Evolutionary conservation across 35 echinoderm and acorn worm genomes (phyloP), one percentile per base, ranked within the genome.

Genomic region (Stichopus chloronotus): DNA sequence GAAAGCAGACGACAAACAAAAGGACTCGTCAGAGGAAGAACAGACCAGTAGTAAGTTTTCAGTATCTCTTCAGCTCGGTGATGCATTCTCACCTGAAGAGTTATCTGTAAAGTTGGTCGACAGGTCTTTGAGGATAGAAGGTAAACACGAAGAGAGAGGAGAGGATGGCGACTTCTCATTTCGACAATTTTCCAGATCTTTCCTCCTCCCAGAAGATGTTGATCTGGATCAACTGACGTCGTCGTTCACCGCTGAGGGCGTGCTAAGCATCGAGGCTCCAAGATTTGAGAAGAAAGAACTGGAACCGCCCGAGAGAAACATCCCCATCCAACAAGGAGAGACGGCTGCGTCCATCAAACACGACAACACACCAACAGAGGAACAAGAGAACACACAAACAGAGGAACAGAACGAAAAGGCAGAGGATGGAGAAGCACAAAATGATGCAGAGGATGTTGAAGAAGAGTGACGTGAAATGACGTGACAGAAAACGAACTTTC

Each of bases 131-230:
- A 68, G 60, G 25, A 88, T 88, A 13, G 65, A 88, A 72, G 87
- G 87, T 69, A 72, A 88, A 88, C 87, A 88, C 59, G 87, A 88
- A 16, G 87, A 88, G 59, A 63, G 6, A 14, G 87, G 87, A 55
- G 65, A 88, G 17, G 87, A 88, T 24, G 59, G 87, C 19, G 56
- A 88, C 4, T 88, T 69, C 59, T 69, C 87, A 10, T 69, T 7
- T 72, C 87, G 60, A 88, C 21, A 72, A 30, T 88, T 88, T 88
- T 19, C 59, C 59, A n/a, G 43, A 25, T 69, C 24, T 21, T 88
- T 25, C 20, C 14, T 13, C 21, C 59, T 88, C 5, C 59, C 87
- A 9, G 59, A 63, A 4, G 87, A 88, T 52, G 87, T 88, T 9
- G 59, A 88, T 52, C 5, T 69, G 56, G 87, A 69, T 14, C 57